Evolutionary conservation across 1,140 invertebrate species (phyloP).

Genomic region (Branchinecta lynchi): DNA sequence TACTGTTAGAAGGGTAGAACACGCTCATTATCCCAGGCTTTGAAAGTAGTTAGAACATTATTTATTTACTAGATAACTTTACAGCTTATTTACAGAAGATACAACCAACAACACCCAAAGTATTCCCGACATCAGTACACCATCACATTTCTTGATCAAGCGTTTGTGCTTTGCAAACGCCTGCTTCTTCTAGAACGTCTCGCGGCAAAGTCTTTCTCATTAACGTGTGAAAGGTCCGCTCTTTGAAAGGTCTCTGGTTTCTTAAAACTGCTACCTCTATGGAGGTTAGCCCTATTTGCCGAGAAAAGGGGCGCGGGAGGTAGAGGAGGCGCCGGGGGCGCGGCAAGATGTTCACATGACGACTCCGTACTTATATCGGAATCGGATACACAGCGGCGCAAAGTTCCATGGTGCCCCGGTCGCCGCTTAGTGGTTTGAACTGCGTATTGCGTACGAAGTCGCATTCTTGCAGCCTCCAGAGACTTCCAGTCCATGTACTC

Average conservation of each 20-base stretch:
- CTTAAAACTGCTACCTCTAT: not conserved
- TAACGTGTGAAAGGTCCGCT: not conserved
- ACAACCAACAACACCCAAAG: too few relatives aligned
- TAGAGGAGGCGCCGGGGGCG: not conserved
- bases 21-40: too few relatives aligned
- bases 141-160: not conserved
- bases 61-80: too few relatives aligned
- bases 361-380: not conserved
- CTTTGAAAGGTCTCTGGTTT: not conserved
- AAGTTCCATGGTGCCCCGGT: not conserved
- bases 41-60: too few relatives aligned
- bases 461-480: not conserved
- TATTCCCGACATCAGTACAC: too few relatives aligned
- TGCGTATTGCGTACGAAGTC: not conserved
- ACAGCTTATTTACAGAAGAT: too few relatives aligned
- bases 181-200: not conserved
- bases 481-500: constrained; percentile 6
- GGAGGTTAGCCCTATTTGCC: not conserved
- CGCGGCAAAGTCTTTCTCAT: not conserved
- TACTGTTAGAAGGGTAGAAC: too few relatives aligned
- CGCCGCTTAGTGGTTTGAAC: not conserved
- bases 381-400: not conserved
- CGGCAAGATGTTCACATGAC: not conserved
- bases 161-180: not conserved
- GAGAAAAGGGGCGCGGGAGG: not conserved